phyloP scores from a whole-genome alignment of 1,140 invertebrate species.

The Eurosta solidaginis region DNA sequence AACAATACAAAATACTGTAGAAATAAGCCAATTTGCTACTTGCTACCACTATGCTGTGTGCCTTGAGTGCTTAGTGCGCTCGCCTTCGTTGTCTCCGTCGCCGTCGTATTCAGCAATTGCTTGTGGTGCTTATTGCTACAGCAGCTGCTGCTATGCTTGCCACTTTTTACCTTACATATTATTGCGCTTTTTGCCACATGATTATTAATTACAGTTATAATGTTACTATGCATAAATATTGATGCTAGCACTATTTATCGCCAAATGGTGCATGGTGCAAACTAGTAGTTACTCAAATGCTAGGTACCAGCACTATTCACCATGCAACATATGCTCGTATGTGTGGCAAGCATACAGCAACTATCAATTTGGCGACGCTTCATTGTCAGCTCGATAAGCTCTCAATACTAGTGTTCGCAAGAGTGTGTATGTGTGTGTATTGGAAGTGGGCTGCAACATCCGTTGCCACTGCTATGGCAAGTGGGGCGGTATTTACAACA shows the following conservation, averaged over 20 bases:
- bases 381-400: neutral
- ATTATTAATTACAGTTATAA: conserved; percentile 9
- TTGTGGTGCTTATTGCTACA: neutral
- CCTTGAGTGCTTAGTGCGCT: neutral
- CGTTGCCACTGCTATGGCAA: neutral
- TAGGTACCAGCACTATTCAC: conserved; percentile 18
- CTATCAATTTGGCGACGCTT: conserved; percentile 15
- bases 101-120: too few species aligned
- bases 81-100: too few species aligned
- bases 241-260: conserved; percentile 22
- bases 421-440: neutral
- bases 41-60: neutral
- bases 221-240: conserved; percentile 21
- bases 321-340: neutral
- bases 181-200: conserved; percentile 11
- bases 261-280: conserved; percentile 25
- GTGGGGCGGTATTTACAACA: neutral
- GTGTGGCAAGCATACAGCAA: neutral
- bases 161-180: neutral
- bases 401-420: neutral
- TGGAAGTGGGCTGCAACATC: neutral
- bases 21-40: neutral
- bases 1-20: neutral
- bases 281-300: conserved; percentile 19
- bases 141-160: conserved; percentile 4